These are phyloP conservation scores for Cheiracanthium punctorium DNA, from an alignment of 2,888 invertebrate genomes.

Conservation along the genomic window DNA sequence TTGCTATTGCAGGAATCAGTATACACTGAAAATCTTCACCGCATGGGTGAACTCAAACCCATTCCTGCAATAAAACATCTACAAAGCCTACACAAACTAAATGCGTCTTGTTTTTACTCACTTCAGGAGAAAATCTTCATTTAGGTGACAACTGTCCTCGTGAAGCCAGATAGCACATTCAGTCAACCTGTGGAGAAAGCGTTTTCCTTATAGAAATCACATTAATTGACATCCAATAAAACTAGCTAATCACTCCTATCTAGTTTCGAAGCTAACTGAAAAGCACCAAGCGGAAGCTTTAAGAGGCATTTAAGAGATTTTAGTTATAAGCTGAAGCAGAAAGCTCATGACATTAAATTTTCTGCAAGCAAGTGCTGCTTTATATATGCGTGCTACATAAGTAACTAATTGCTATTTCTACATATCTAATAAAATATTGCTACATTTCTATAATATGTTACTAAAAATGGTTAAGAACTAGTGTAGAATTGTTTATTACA, in stretches of 20 bases:
- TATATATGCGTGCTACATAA: too few species aligned
- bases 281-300: background rate
- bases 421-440: too few species aligned
- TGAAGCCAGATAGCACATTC: constrained; percentile 46
- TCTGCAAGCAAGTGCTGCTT: too few species aligned
- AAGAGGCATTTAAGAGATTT: background rate
- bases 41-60: too few species aligned
- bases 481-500: too few species aligned
- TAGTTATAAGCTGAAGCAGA: background rate
- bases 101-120: constrained; percentile 32
- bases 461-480: too few species aligned
- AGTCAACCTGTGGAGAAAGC: constrained; percentile 54
- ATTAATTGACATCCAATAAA: background rate
- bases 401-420: too few species aligned
- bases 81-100: background rate
- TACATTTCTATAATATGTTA: too few species aligned
- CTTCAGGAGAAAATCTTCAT: constrained; percentile 59
- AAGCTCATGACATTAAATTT: background rate
- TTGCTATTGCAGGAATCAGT: too few species aligned
- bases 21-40: too few species aligned
- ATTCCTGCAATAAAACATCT: background rate
- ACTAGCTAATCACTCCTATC: background rate
- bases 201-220: constrained; percentile 20
- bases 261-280: background rate
- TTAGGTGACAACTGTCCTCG: constrained; percentile 50